Conservation (phyloP, 1,140 invertebrate species). For the Drosophila serrata region DNA sequence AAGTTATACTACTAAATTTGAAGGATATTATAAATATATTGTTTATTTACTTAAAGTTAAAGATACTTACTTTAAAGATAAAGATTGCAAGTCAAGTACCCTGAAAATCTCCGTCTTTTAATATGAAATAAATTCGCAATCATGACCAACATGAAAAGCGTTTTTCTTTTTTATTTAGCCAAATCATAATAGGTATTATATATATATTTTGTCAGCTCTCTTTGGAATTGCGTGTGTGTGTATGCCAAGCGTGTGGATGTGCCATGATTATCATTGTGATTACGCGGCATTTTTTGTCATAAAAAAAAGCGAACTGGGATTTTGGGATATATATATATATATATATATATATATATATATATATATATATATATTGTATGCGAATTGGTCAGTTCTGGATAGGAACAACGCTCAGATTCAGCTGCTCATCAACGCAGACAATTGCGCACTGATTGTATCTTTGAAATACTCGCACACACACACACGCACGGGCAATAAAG, state of each 20-base stretch:
- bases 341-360: too few relatives aligned
- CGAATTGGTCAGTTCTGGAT: slow-evolving; percentile 3
- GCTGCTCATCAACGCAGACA: slow-evolving; percentile 79
- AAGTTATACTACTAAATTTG: too few relatives aligned
- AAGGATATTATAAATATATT: too few relatives aligned
- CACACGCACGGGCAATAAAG: slow-evolving; percentile 61
- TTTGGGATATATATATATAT: too few relatives aligned
- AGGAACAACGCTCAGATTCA: slow-evolving; percentile 36
- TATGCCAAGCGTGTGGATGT: slow-evolving; percentile 43
- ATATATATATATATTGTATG: slow-evolving; percentile 26
- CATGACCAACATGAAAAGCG: slow-evolving; percentile 28
- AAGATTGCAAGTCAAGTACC: background rate
- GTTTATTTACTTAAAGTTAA: background rate
- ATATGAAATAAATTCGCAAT: slow-evolving; percentile 2
- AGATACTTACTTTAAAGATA: background rate
- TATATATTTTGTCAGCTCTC: slow-evolving; percentile 19
- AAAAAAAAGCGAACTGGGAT: slow-evolving; percentile 52
- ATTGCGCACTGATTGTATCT: slow-evolving; percentile 81
- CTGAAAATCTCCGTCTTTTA: background rate
- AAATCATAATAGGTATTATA: slow-evolving; percentile 42
- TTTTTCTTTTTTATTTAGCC: slow-evolving; percentile 19
- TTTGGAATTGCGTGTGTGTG: slow-evolving; percentile 10
- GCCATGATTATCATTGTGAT: slow-evolving; percentile 81
- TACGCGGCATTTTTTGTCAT: slow-evolving; percentile 72
- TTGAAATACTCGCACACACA: slow-evolving; percentile 43